A percentile compares a stretch with the other conserved stretches of the same genome.
phyloP scores from a whole-genome alignment of 2,797 vertebrate genomes.

The Cirrhinus molitorella region DNA sequence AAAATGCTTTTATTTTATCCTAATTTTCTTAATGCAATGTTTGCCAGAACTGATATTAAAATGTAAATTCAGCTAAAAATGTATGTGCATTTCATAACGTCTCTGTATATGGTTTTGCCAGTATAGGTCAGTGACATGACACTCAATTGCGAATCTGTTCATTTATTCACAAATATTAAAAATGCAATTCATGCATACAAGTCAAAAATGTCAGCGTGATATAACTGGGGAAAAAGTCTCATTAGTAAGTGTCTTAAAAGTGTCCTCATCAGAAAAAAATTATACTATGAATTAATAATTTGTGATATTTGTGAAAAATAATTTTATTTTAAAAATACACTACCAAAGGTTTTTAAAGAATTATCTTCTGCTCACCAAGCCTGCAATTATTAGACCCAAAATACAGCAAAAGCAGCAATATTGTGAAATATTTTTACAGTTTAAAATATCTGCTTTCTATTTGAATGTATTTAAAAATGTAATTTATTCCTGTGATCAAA shows the following conservation, averaged over 20 bases:
- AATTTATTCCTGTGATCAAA: no score
- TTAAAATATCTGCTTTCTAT: no score
- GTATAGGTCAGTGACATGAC: not conserved
- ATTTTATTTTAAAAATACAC: not conserved
- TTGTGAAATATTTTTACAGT: no score
- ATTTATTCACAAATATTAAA: not conserved
- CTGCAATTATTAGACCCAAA: no score
- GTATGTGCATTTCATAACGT: not conserved
- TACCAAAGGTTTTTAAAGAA: no score
- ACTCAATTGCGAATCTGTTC: not conserved
- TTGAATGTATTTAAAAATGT: no score
- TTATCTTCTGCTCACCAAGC: no score
- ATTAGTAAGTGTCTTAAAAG: no score
- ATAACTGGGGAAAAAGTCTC: not conserved
- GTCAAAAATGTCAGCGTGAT: not conserved
- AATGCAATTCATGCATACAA: not conserved
- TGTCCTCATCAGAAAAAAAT: no score
- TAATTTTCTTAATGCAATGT: not conserved
- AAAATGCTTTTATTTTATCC: not conserved
- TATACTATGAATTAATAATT: not conserved
- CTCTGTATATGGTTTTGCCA: not conserved
- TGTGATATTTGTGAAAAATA: not conserved
- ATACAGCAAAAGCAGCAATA: no score
- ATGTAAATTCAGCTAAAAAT: not conserved
- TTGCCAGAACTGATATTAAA: not conserved